phyloP scores from a whole-genome alignment of 2,797 vertebrate genomes.

The Gymnothorax reevesii region DNA sequence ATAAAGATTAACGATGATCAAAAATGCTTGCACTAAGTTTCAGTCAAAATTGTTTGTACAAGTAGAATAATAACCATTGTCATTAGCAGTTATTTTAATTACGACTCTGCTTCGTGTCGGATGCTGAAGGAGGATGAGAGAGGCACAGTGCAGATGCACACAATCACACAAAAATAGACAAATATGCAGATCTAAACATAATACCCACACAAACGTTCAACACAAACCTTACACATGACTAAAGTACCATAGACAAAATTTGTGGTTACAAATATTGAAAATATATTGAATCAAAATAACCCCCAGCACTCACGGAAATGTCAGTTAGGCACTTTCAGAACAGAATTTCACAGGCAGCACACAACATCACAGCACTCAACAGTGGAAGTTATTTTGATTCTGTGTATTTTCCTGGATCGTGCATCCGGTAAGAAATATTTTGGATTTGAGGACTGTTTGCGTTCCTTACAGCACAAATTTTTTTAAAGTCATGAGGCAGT shows the following conservation, averaged over 20 bases:
- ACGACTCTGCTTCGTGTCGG: background rate
- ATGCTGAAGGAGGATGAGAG: background rate
- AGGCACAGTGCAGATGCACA: background rate
- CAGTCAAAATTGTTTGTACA: background rate
- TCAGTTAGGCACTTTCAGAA: no score
- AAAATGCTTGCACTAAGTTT: conserved; percentile 22
- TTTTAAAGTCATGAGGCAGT: background rate
- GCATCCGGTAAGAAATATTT: no score
- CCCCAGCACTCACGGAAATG: no score
- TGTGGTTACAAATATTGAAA: no score
- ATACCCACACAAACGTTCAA: background rate
- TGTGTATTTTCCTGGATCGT: no score
- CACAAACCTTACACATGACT: no score
- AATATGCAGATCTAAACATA: background rate
- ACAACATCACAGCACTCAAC: no score
- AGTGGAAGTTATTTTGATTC: no score
- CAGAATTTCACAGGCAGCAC: no score
- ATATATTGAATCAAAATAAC: no score
- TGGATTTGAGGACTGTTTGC: no score
- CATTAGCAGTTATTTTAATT: background rate
- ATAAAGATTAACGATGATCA: conserved; percentile 27
- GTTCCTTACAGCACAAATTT: background rate
- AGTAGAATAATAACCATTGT: conserved; percentile 3
- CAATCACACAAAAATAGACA: background rate
- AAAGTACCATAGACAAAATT: background rate